phyloP scores from a whole-genome alignment of 2,888 invertebrate genomes.

The Leucophenga montana region DNA sequence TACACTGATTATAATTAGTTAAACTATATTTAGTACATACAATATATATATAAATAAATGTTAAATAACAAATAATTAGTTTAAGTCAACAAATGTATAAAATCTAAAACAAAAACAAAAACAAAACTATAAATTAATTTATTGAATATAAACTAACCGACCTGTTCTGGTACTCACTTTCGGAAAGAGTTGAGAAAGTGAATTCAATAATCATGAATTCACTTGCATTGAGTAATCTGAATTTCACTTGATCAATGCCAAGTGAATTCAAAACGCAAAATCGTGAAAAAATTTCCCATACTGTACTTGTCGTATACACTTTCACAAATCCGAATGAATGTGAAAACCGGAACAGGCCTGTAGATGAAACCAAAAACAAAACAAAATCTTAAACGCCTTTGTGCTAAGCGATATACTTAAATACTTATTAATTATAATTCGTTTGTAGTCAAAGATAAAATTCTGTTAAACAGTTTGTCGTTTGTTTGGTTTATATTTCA shows the following conservation, averaged over 20 bases:
- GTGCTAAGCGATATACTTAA: slow-evolving; percentile 40
- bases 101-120: slow-evolving; percentile 21
- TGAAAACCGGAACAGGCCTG: slow-evolving; percentile 22
- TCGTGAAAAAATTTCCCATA: no score
- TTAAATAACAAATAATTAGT: slow-evolving; percentile 29
- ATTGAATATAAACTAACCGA: no score
- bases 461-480: slow-evolving; percentile 57
- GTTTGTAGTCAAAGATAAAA: slow-evolving; percentile 37
- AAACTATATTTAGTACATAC: slow-evolving; percentile 38
- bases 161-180: no score
- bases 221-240: no score
- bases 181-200: no score
- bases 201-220: no score
- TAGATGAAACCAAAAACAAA: slow-evolving; percentile 36
- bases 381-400: slow-evolving; percentile 43
- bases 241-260: no score
- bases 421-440: slow-evolving; percentile 34
- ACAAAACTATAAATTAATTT: slow-evolving; percentile 31
- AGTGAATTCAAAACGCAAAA: no score
- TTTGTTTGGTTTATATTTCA: slow-evolving; percentile 30
- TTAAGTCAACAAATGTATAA: slow-evolving; percentile 48
- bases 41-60: slow-evolving; percentile 22
- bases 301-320: no score
- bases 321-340: slow-evolving; percentile 37
- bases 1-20: slow-evolving; percentile 66